These are phyloP conservation scores for Hirundo rustica DNA, from an alignment of 2,797 vertebrate species.

Conservation along the genomic window DNA sequence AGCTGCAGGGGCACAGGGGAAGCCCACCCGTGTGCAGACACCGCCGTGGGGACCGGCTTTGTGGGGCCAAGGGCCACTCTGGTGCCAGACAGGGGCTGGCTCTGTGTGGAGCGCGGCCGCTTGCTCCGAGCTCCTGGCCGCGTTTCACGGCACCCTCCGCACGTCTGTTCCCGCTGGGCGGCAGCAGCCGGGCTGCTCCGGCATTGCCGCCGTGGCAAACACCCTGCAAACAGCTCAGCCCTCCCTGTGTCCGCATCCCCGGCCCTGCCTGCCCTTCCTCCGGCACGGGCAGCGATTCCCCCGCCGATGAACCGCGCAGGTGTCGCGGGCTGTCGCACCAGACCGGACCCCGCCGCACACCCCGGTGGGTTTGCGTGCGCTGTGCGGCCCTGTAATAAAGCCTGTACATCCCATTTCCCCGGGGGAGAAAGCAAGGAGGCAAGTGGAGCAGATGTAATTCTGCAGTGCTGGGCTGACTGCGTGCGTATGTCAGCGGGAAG, in stretches of 20 bases:
- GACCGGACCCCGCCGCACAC: rapidly evolving
- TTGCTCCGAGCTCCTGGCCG: background rate
- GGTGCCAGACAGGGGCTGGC: background rate
- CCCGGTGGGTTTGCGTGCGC: rapidly evolving
- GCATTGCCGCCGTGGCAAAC: rapidly evolving
- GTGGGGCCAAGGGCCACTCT: background rate
- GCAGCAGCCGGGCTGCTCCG: background rate
- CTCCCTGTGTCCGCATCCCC: rapidly evolving
- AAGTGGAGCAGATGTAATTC: background rate
- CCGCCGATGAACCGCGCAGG: rapidly evolving
- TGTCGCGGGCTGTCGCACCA: background rate
- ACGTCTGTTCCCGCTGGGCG: background rate
- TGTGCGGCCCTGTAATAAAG: background rate
- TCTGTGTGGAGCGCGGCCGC: rapidly evolving
- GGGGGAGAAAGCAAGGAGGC: background rate
- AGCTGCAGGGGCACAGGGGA: rapidly evolving
- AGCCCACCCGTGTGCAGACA: background rate
- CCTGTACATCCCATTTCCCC: background rate
- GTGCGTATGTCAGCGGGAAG: background rate
- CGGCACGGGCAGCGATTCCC: rapidly evolving
- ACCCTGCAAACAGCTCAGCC: rapidly evolving
- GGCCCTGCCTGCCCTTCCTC: background rate
- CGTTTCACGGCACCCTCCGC: rapidly evolving
- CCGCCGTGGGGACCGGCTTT: rapidly evolving
- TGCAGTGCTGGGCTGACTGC: background rate